Evolutionary conservation across 2,888 invertebrate genomes (phyloP).

Genomic region (Halictus ligatus): DNA sequence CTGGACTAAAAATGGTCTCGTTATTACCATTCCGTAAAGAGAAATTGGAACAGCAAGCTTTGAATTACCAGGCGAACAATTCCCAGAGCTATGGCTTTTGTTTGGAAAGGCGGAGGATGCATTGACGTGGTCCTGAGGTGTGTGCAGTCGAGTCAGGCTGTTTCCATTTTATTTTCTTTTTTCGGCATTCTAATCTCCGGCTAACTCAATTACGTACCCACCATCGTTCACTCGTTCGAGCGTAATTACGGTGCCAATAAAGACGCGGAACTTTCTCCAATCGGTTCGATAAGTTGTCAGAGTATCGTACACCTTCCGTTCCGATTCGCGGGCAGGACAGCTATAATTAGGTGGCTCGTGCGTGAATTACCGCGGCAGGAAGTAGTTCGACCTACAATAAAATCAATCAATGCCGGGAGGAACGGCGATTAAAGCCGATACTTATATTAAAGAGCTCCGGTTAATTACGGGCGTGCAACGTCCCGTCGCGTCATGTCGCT

Average conservation of each 20-base stretch:
- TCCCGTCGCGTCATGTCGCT: not conserved
- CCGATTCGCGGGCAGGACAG: not conserved
- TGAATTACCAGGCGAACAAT: not conserved
- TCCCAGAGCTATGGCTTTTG: not conserved
- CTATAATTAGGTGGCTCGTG: not conserved
- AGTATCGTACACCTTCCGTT: not conserved
- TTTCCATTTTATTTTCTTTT: not conserved
- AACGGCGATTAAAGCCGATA: not conserved
- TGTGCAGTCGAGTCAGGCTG: not conserved
- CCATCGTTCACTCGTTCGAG: not conserved
- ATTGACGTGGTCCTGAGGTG: not conserved
- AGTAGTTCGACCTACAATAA: not conserved
- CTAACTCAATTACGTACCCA: not conserved
- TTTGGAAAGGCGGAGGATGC: not conserved
- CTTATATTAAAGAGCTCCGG: constrained; percentile 17
- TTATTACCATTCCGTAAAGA: not conserved
- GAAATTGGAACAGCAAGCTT: not conserved
- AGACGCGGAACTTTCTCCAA: no score
- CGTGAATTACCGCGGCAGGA: not conserved
- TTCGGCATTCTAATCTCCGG: not conserved
- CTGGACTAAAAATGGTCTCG: not conserved
- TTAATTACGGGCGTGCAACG: constrained; percentile 20
- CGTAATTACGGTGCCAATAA: not conserved
- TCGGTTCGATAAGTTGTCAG: not conserved
- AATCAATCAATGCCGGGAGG: not conserved